Conservation (phyloP, 2,797 vertebrate species). For the Brachymystax lenok region DNA sequence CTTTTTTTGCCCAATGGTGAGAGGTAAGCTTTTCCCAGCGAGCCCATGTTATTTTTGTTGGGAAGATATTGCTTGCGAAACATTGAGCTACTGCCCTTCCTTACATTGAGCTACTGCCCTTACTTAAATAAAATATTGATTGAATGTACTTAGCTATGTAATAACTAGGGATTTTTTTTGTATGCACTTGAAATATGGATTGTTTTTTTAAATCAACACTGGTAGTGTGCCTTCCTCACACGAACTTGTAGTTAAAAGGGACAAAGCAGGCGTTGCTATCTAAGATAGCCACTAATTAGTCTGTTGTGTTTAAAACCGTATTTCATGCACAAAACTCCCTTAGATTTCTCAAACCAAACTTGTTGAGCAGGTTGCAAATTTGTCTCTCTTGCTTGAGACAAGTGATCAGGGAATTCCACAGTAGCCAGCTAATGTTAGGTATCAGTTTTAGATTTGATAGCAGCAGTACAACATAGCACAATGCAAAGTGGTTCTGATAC, state of each 20-base stretch:
- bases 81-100: background rate
- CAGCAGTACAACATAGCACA: too few species aligned
- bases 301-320: background rate
- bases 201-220: background rate
- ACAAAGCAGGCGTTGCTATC: too few species aligned
- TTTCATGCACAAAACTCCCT: conserved; percentile 34
- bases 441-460: background rate
- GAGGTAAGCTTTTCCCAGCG: conserved; percentile 56
- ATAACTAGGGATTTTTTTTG: background rate
- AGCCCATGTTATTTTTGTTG: conserved; percentile 43
- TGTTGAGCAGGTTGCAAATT: conserved; percentile 69
- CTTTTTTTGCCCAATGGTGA: conserved; percentile 39
- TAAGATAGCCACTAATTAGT: too few species aligned
- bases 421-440: too few species aligned
- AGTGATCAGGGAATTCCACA: too few species aligned
- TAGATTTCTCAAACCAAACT: conserved; percentile 60
- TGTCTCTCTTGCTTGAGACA: conserved; percentile 47
- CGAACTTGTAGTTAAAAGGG: background rate
- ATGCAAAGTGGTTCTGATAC: background rate
- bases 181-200: background rate
- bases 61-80: conserved; percentile 6
- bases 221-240: background rate
- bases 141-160: background rate
- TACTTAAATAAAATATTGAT: background rate
- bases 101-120: too few species aligned